These are phyloP conservation scores for Cataglyphis livida DNA, from an alignment of 2,888 invertebrate species.

Conservation along the genomic window DNA sequence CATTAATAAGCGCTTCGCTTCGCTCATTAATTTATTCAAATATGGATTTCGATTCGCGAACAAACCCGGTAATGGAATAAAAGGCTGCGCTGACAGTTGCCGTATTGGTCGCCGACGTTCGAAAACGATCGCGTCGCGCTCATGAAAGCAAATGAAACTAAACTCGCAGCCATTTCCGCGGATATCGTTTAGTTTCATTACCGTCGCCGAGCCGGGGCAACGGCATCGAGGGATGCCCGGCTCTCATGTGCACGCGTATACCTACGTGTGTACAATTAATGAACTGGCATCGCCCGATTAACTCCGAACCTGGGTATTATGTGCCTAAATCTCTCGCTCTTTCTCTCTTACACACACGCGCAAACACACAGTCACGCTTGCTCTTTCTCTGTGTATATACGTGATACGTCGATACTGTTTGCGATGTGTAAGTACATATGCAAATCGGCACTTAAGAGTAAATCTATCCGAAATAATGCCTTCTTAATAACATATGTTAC, in stretches of 20 bases:
- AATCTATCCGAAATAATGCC: background rate
- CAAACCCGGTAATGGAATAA: slow-evolving; percentile 33
- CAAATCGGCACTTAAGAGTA: slow-evolving; percentile 24
- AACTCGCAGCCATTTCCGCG: slow-evolving; percentile 78
- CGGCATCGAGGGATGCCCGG: slow-evolving; percentile 40
- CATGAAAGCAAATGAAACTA: slow-evolving; percentile 82
- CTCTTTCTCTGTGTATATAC: slow-evolving; percentile 28
- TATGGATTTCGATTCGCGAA: slow-evolving; percentile 20
- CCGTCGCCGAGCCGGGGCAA: slow-evolving; percentile 66
- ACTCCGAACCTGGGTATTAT: slow-evolving; percentile 80
- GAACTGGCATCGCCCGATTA: slow-evolving; percentile 84
- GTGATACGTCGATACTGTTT: slow-evolving; percentile 35
- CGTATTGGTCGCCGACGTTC: slow-evolving; percentile 33
- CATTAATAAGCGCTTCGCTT: slow-evolving; percentile 6
- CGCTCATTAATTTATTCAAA: slow-evolving; percentile 26
- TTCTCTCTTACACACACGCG: background rate
- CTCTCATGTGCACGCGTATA: slow-evolving; percentile 39
- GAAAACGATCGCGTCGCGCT: slow-evolving; percentile 69
- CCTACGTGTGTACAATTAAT: slow-evolving; percentile 80
- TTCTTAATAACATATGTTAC: background rate
- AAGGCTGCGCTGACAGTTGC: slow-evolving; percentile 13
- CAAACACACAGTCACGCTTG: background rate
- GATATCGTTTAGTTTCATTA: slow-evolving; percentile 81
- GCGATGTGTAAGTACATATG: slow-evolving; percentile 6
- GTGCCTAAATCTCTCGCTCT: slow-evolving; percentile 68